These are phyloP conservation scores for Cetonia aurata DNA, from an alignment of 2,888 invertebrate genomes.

Conservation along the genomic window DNA sequence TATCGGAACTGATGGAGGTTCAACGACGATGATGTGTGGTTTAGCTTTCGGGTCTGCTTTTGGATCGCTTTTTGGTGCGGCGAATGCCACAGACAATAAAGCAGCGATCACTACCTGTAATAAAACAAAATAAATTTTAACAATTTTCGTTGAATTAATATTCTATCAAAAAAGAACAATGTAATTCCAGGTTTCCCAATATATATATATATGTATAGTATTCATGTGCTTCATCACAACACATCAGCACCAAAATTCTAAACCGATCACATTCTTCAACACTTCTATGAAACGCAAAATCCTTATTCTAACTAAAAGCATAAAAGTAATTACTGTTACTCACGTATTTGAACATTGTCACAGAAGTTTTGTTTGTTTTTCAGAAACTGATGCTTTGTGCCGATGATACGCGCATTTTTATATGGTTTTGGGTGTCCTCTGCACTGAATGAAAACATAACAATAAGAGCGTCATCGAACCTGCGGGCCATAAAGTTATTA, in stretches of 20 bases:
- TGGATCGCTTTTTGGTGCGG: constrained; percentile 28
- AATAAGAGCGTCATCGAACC: constrained; percentile 9
- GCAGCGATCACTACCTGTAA: constrained; percentile 23
- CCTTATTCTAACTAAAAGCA: neutral
- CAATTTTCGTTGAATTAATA: too few species aligned
- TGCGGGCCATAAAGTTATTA: neutral
- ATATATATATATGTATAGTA: too few species aligned
- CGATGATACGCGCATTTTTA: constrained; percentile 21
- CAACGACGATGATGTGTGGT: constrained; percentile 3
- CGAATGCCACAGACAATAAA: constrained; percentile 29
- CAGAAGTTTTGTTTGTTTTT: constrained; percentile 22
- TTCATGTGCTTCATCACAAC: too few species aligned
- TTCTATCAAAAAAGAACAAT: too few species aligned
- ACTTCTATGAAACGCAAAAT: too few species aligned
- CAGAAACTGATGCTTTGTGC: constrained; percentile 17
- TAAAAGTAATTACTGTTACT: constrained; percentile 6
- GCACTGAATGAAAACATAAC: neutral
- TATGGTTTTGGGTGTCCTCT: constrained; percentile 22
- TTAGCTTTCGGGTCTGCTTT: constrained; percentile 40
- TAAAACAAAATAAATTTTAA: neutral
- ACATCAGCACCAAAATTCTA: too few species aligned
- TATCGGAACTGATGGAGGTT: neutral
- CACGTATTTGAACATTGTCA: constrained; percentile 32
- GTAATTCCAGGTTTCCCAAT: too few species aligned
- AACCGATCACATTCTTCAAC: too few species aligned